These are phyloP conservation scores for Amazona finschi DNA, from an alignment of 2,797 vertebrate species.

Conservation along the genomic window DNA sequence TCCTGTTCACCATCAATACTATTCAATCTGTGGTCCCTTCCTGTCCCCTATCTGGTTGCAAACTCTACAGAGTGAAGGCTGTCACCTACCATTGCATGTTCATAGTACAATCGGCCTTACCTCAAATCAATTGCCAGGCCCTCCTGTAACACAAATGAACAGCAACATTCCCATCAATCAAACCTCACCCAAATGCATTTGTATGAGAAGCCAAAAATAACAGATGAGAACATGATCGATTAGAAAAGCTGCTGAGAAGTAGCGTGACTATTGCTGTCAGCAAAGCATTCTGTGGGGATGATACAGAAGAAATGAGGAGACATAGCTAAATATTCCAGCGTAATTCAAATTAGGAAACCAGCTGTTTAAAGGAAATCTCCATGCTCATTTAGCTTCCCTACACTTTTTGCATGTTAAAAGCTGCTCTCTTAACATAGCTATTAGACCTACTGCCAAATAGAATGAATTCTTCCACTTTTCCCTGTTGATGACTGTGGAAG, in stretches of 20 bases:
- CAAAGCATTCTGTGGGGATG: neutral
- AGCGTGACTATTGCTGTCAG: slow-evolving; percentile 23
- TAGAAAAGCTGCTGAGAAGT: slow-evolving; percentile 29
- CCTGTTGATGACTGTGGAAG: neutral
- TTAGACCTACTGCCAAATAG: neutral
- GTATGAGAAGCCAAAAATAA: slow-evolving; percentile 30
- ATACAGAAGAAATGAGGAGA: neutral
- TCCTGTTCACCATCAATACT: neutral
- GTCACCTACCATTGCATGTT: neutral
- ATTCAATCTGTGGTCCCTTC: neutral
- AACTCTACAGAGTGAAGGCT: neutral
- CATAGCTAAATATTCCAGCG: neutral
- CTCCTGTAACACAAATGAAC: slow-evolving; percentile 1
- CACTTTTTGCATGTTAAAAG: neutral
- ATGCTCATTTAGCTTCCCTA: neutral
- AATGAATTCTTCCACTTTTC: neutral
- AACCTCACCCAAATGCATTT: neutral
- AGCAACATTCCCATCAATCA: slow-evolving; percentile 42
- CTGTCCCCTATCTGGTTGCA: neutral
- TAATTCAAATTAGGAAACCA: neutral
- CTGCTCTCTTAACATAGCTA: neutral
- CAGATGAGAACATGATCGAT: slow-evolving; percentile 41
- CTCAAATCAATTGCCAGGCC: neutral
- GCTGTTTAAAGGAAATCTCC: slow-evolving; percentile 1
- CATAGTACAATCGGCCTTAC: neutral